A percentile compares a stretch with the other conserved stretches of the same genome.
phyloP scores from a whole-genome alignment of 2,113 vertebrate species.

The Galeopterus variegatus region DNA sequence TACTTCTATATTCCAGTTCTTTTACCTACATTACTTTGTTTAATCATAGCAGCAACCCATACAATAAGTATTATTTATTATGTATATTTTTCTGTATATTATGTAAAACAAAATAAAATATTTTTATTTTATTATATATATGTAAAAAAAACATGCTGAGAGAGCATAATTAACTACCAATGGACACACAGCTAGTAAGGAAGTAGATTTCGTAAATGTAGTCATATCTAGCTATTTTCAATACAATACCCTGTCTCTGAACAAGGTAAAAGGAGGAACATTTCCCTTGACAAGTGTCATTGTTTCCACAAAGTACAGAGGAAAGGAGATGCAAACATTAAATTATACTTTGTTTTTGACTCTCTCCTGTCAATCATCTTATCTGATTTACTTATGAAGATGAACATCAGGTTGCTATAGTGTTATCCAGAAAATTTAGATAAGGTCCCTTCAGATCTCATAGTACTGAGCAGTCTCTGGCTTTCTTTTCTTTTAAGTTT shows the following conservation, averaged over 20 bases:
- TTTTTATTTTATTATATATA: no score
- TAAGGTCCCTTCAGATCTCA: not conserved
- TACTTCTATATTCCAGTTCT: not conserved
- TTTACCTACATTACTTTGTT: not conserved
- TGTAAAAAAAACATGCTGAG: not conserved
- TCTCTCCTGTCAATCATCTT: not conserved
- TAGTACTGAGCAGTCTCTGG: not conserved
- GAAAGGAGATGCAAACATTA: not conserved
- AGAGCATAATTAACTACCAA: not conserved
- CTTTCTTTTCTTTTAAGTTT: not conserved
- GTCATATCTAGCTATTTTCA: not conserved
- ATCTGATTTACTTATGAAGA: not conserved
- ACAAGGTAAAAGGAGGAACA: not conserved
- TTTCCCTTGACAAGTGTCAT: not conserved
- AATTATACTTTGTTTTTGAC: not conserved
- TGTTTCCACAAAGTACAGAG: not conserved
- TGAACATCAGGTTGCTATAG: not conserved
- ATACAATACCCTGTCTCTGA: not conserved
- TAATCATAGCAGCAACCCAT: not conserved
- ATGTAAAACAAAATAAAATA: no score
- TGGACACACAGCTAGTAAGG: not conserved
- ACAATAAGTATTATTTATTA: not conserved
- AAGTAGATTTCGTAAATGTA: conserved; percentile 12
- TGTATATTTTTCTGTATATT: not conserved
- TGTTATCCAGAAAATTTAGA: not conserved